Evolutionary conservation across 2,113 vertebrate species (phyloP), one percentile per base, ranked within the genome.

Genomic region (Plecotus auritus): DNA sequence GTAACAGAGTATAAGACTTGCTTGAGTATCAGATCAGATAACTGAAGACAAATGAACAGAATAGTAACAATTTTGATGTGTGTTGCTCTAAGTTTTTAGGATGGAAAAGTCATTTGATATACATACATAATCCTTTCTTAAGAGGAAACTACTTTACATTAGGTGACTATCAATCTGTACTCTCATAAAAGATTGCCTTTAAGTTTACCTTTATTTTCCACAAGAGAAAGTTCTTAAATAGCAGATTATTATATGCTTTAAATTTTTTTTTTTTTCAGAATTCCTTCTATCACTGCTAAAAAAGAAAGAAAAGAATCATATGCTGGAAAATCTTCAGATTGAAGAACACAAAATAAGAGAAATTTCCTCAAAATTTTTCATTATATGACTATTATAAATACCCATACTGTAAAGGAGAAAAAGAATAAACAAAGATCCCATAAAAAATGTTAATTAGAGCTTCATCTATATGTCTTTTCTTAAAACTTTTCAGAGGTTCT

Each of bases 171-270:
- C 10, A 16, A 72, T 16, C n/a, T 78, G 74, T 18, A 51, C 12
- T 70, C 5, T 40, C 40, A 59, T 59, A 49, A 83, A 85, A 87
- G 61, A 87, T 12, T 93, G 10, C 16, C 26, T 73, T 23, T 90
- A 80, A 73, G 20, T 56, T 56, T 93, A 90, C 54, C 92, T 56
- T 83, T 77, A 92, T 72, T 96, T 94, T 94, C 35, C 40, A 70
- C 49, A 59, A 66, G 85, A 70, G 13, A 40, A 84, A 72, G 40
- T n/a, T 96, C 35, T 88, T 54, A n/a, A 85, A 93, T 32, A 74
- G n/a, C 42, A 78, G 40, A 40, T 7, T 72, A 11, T 40, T 16
- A 86, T 23, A 80, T 64, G 13, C 20, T 78, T 59, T 69, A 77
- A 76, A 16, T n/a, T 76, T 59, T 93, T 14, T 10, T 5, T 42